Conservation (phyloP, 2,888 invertebrate genomes). For the Hemaris fuciformis region DNA sequence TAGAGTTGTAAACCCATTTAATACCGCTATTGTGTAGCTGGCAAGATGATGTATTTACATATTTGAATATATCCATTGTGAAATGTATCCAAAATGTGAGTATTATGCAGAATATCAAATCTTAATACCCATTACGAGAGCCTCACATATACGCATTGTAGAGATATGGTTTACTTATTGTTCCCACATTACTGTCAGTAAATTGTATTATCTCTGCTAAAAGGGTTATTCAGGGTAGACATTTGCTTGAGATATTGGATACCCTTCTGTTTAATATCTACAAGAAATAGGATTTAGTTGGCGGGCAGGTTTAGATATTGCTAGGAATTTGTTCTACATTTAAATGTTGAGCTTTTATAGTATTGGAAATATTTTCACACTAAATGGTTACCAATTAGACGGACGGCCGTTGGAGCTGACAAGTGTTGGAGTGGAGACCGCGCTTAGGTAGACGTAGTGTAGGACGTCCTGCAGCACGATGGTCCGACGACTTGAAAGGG, state of each 20-base stretch:
- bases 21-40: background rate
- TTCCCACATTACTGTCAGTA: slow-evolving; percentile 10
- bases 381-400: too few relatives aligned
- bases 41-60: background rate
- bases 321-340: background rate
- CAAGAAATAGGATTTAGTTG: slow-evolving; percentile 15
- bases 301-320: slow-evolving; percentile 7
- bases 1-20: background rate
- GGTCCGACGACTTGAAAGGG: too few relatives aligned
- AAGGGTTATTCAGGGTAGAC: slow-evolving; percentile 7
- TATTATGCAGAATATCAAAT: background rate
- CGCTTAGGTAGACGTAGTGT: too few relatives aligned
- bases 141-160: background rate
- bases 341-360: background rate
- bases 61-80: background rate
- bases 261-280: slow-evolving; percentile 11
- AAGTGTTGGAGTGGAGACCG: too few relatives aligned
- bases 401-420: too few relatives aligned
- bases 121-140: background rate
- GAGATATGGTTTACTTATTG: slow-evolving; percentile 7
- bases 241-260: slow-evolving; percentile 10
- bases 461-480: too few relatives aligned
- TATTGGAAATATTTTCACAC: too few relatives aligned
- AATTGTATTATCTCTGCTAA: slow-evolving; percentile 10
- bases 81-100: background rate